These are phyloP conservation scores for Chironomus tentans DNA, from an alignment of 2,888 invertebrate species.

Conservation along the genomic window DNA sequence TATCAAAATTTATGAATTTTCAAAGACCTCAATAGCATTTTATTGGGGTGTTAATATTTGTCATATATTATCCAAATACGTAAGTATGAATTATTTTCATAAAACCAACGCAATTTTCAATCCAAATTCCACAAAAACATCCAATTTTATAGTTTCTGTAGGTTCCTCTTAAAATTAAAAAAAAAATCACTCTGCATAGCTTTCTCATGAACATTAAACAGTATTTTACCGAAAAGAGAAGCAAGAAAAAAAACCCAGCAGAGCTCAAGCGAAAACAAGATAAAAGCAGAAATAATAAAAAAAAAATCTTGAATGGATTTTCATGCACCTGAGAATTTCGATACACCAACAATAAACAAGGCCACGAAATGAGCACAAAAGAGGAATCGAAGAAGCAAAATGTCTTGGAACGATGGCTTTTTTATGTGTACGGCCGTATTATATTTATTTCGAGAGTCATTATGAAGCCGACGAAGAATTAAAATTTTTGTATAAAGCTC, in stretches of 20 bases:
- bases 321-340: slow-evolving; percentile 26
- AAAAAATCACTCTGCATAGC: slow-evolving; percentile 4
- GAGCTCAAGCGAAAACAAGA: slow-evolving; percentile 19
- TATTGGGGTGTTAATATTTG: no score
- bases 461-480: slow-evolving; percentile 10
- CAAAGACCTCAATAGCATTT: no score
- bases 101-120: no score
- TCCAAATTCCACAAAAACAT: no score
- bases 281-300: slow-evolving; percentile 20
- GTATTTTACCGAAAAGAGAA: slow-evolving; percentile 20
- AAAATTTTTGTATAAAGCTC: slow-evolving; percentile 2
- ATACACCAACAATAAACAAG: slow-evolving; percentile 25
- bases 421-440: neutral
- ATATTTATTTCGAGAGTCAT: neutral
- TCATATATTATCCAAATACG: no score
- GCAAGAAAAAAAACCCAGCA: neutral
- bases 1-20: no score
- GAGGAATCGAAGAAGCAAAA: slow-evolving; percentile 16
- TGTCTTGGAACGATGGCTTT: slow-evolving; percentile 10
- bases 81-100: no score
- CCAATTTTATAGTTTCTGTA: no score
- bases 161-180: no score
- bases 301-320: slow-evolving; percentile 22
- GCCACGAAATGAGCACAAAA: slow-evolving; percentile 25
- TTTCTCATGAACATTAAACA: slow-evolving; percentile 26